These are phyloP conservation scores for Coptotermes formosanus DNA, from an alignment of 1,140 invertebrate species.

Conservation along the genomic window DNA sequence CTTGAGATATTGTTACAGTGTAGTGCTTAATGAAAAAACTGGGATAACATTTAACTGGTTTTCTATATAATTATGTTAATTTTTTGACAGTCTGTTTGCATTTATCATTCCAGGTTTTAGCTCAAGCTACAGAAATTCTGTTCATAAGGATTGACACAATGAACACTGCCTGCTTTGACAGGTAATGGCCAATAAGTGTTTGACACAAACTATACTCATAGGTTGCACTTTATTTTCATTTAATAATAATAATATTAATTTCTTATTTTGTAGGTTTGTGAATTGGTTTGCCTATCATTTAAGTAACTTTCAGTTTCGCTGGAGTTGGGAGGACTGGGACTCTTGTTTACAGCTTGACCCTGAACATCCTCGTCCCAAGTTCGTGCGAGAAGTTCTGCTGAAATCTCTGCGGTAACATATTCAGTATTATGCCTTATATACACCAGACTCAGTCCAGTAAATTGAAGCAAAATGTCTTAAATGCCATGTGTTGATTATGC, in stretches of 20 bases:
- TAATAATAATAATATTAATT: not conserved
- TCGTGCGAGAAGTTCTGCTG: slow-evolving; percentile 88
- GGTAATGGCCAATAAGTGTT: slow-evolving; percentile 49
- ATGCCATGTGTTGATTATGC: not conserved
- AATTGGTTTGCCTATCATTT: slow-evolving; percentile 99
- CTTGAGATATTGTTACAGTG: not conserved
- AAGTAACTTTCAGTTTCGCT: slow-evolving; percentile 98
- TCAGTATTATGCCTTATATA: not conserved
- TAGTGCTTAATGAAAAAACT: not conserved
- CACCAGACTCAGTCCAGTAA: too few relatives aligned
- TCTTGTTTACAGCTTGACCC: slow-evolving; percentile 77
- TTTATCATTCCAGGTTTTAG: slow-evolving; percentile 61
- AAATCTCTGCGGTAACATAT: slow-evolving; percentile 79
- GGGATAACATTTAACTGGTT: not conserved
- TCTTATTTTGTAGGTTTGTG: slow-evolving; percentile 65
- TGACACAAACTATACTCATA: too few relatives aligned
- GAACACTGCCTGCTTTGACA: slow-evolving; percentile 95
- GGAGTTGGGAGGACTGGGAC: slow-evolving; percentile 98
- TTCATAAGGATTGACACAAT: slow-evolving; percentile 95
- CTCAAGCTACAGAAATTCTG: slow-evolving; percentile 95
- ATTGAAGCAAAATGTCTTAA: not conserved
- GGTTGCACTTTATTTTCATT: not conserved
- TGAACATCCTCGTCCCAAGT: slow-evolving; percentile 93
- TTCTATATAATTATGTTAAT: not conserved
- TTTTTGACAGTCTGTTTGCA: slow-evolving; percentile 31